Percentiles rank a stretch among this genome's conserved stretches.
Conservation (phyloP, 2,888 invertebrate genomes). For the Limenitis camilla region DNA sequence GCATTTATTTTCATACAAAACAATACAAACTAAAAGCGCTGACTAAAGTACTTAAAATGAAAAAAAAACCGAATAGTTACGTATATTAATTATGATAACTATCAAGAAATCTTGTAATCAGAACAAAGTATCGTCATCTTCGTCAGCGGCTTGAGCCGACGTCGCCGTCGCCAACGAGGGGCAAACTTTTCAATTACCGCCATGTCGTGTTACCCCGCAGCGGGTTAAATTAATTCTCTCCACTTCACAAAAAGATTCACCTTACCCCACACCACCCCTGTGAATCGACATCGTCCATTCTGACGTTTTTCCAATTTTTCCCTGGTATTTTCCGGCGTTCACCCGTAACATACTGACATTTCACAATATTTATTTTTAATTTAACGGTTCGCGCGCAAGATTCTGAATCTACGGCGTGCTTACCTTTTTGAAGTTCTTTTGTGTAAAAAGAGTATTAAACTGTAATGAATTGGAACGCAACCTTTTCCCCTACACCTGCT, state of each 20-base stretch:
- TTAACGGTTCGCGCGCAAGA: constrained; percentile 65
- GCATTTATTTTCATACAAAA: too few relatives aligned
- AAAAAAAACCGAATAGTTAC: constrained; percentile 16
- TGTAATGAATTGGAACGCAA: constrained; percentile 44
- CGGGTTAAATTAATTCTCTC: constrained; percentile 75
- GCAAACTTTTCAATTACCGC: constrained; percentile 75
- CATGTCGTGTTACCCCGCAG: constrained; percentile 74
- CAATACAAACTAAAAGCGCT: neutral
- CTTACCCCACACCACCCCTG: constrained; percentile 52
- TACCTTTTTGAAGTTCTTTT: constrained; percentile 62
- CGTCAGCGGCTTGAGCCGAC: constrained; percentile 38
- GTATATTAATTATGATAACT: constrained; percentile 29
- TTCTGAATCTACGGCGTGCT: constrained; percentile 57
- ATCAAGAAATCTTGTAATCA: constrained; percentile 32
- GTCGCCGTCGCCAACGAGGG: constrained; percentile 64
- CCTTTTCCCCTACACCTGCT: constrained; percentile 19
- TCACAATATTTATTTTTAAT: constrained; percentile 74
- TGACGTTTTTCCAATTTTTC: constrained; percentile 52
- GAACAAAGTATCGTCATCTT: constrained; percentile 40
- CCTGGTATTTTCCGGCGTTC: constrained; percentile 48
- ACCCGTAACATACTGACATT: constrained; percentile 71
- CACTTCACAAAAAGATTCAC: constrained; percentile 75
- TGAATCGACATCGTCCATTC: constrained; percentile 55
- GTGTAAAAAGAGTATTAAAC: constrained; percentile 48
- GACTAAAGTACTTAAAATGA: neutral